Evolutionary conservation across 2,797 vertebrate genomes (phyloP).

Genomic region (Pantherophis vulpinus): DNA sequence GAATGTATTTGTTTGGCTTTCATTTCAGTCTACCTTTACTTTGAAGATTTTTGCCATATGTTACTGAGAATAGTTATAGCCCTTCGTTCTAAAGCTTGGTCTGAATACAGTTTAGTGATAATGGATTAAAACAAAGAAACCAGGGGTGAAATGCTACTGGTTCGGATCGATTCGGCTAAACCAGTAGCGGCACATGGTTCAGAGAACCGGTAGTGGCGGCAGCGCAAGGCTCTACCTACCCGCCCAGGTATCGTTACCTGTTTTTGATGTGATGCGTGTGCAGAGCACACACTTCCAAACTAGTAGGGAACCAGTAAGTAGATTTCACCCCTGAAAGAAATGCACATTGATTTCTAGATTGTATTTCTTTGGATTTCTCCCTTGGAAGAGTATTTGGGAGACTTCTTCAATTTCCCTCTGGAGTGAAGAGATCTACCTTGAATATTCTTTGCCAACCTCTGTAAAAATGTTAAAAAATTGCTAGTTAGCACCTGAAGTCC

Average conservation of each 20-base stretch:
- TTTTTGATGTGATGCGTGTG: too few relatives aligned
- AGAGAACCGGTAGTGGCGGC: too few relatives aligned
- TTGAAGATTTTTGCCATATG: neutral
- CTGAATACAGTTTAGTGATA: neutral
- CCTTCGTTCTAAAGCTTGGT: neutral
- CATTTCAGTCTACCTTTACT: rapidly evolving
- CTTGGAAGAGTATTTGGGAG: neutral
- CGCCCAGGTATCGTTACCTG: too few relatives aligned
- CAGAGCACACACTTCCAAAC: too few relatives aligned
- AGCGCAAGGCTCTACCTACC: too few relatives aligned
- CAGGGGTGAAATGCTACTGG: too few relatives aligned
- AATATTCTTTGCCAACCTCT: neutral
- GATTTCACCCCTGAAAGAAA: too few relatives aligned
- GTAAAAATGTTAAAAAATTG: neutral
- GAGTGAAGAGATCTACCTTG: neutral
- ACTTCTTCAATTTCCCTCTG: neutral
- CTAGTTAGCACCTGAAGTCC: neutral
- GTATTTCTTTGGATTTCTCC: neutral
- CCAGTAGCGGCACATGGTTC: too few relatives aligned
- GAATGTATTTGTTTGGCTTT: neutral
- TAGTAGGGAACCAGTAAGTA: too few relatives aligned
- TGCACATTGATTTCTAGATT: neutral
- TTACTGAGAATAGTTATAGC: neutral
- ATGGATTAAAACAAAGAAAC: neutral
- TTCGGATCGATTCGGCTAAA: too few relatives aligned